Percentiles rank a stretch among this genome's conserved stretches.
Evolutionary conservation across 2,797 vertebrate genomes (phyloP).

Genomic region (Thripadectes ignobilis): DNA sequence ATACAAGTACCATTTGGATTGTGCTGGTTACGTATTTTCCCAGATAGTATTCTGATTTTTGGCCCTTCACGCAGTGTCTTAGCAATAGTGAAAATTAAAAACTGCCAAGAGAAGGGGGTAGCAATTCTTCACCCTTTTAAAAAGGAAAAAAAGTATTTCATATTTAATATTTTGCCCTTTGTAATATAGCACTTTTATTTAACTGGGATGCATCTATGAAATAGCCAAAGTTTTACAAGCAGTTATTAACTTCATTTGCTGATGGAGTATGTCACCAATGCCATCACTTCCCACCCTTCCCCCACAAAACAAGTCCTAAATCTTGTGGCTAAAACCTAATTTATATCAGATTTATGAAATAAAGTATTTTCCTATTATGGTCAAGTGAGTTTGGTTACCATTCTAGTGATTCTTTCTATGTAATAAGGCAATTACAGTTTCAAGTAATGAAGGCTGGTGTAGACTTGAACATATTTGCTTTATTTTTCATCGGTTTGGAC

Average conservation of each 20-base stretch:
- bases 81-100: constrained; percentile 80
- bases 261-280: constrained; percentile 70
- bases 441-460: constrained; percentile 74
- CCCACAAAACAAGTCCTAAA: constrained; percentile 66
- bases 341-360: constrained; percentile 84
- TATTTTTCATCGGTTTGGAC: constrained; percentile 73
- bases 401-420: constrained; percentile 80
- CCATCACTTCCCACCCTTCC: constrained; percentile 60
- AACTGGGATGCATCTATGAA: constrained; percentile 78
- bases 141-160: constrained; percentile 41
- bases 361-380: constrained; percentile 83
- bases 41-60: constrained; percentile 75
- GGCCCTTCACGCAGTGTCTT: constrained; percentile 80
- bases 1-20: constrained; percentile 74
- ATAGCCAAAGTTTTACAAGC: constrained; percentile 83
- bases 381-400: constrained; percentile 81
- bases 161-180: constrained; percentile 78
- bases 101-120: constrained; percentile 78
- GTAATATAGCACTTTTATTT: constrained; percentile 83
- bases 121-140: constrained; percentile 69
- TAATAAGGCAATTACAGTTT: constrained; percentile 80
- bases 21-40: constrained; percentile 77
- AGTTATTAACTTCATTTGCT: constrained; percentile 71
- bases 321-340: constrained; percentile 78
- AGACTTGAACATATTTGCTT: constrained; percentile 74